Percentiles rank a stretch among this genome's conserved stretches.
Evolutionary conservation across 2,888 invertebrate genomes (phyloP).

Genomic region (Drosophila heteroneura): DNA sequence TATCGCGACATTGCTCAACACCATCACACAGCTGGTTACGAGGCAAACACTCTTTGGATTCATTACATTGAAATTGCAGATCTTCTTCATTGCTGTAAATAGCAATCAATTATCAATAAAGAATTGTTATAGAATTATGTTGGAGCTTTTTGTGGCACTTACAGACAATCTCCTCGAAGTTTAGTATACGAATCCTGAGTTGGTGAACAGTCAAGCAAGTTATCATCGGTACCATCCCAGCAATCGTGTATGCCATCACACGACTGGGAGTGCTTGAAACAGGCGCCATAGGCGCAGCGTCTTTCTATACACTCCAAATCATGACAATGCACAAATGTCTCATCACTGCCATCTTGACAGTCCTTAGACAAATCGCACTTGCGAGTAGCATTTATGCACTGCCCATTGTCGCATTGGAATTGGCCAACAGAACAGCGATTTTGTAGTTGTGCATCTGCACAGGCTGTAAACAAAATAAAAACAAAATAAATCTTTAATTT

Average conservation of each 20-base stretch:
- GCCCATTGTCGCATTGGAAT: conserved; percentile 25
- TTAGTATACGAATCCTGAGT: background rate
- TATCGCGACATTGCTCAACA: conserved; percentile 64
- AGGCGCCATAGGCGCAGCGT: conserved; percentile 46
- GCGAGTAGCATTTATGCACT: conserved; percentile 7
- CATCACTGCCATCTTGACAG: conserved; percentile 44
- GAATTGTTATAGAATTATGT: background rate
- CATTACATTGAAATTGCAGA: conserved; percentile 10
- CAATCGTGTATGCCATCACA: conserved; percentile 33
- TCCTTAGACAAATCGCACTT: conserved; percentile 29
- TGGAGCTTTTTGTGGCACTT: background rate
- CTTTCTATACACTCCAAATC: background rate
- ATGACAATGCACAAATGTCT: conserved; percentile 29
- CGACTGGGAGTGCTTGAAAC: background rate
- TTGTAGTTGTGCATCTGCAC: background rate
- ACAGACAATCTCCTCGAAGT: background rate
- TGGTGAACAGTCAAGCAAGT: background rate
- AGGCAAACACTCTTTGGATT: conserved; percentile 18
- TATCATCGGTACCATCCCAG: conserved; percentile 44
- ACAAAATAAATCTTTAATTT: too few species aligned
- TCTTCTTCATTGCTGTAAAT: background rate
- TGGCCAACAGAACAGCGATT: background rate
- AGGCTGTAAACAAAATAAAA: background rate
- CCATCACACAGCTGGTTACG: conserved; percentile 22
- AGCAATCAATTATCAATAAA: too few species aligned